A percentile compares a stretch with the other conserved stretches of the same genome.
phyloP scores from a whole-genome alignment of 53 echinoderm and acorn worm genomes.

The Paracentrotus lividus region DNA sequence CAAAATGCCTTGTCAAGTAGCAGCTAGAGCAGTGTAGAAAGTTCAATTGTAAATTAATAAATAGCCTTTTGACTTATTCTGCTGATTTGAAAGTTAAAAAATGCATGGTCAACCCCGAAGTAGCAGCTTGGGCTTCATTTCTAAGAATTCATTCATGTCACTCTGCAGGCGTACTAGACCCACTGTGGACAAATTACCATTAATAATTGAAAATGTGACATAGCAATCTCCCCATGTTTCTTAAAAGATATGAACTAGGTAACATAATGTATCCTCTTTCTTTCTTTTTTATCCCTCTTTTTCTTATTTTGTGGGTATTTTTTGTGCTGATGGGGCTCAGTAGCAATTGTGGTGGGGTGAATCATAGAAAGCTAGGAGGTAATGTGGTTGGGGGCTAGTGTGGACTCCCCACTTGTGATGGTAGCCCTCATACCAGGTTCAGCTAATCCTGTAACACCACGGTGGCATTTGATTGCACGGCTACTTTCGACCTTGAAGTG shows the following conservation, averaged over 20 bases:
- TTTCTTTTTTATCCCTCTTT: neutral
- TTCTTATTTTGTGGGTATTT: neutral
- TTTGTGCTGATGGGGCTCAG: neutral
- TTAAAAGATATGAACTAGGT: neutral
- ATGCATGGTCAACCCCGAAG: conserved; percentile 7
- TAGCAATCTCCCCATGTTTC: neutral
- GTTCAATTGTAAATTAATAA: neutral
- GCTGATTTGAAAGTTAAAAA: neutral
- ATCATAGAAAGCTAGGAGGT: neutral
- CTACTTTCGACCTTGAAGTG: neutral
- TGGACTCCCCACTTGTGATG: neutral
- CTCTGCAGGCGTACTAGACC: neutral
- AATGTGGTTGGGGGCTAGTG: neutral
- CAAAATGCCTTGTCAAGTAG: too few species aligned
- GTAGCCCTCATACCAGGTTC: neutral
- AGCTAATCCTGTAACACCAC: neutral
- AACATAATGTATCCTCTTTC: neutral
- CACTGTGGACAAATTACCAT: neutral
- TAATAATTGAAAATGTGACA: neutral
- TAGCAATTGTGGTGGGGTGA: conserved; percentile 7
- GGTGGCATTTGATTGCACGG: neutral
- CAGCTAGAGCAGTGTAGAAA: too few species aligned
- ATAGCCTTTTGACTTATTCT: too few species aligned
- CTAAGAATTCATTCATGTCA: neutral
- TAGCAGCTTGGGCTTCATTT: neutral